Conservation (phyloP, 2,113 vertebrate species). For the Bungarus multicinctus region DNA sequence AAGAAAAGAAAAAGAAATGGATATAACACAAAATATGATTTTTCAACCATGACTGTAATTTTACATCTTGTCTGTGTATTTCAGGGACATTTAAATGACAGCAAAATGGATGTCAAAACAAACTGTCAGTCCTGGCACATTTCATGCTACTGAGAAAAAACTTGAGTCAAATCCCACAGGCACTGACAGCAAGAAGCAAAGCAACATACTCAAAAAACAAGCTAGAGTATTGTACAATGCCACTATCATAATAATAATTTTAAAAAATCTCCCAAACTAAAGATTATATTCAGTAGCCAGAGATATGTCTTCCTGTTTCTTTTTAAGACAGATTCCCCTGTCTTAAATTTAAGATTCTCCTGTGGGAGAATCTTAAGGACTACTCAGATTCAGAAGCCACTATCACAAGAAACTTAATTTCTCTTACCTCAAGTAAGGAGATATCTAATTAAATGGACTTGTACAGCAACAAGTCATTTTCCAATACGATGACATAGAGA, state of each 20-base stretch:
- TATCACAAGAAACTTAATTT: neutral
- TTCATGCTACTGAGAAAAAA: neutral
- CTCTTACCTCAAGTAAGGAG: neutral
- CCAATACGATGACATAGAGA: neutral
- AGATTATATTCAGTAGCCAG: neutral
- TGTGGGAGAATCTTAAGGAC: neutral
- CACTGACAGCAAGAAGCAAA: neutral
- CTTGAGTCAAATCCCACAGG: neutral
- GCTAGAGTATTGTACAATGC: neutral
- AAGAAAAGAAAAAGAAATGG: conserved; percentile 14
- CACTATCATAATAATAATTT: neutral
- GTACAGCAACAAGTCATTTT: neutral
- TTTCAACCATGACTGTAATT: conserved; percentile 34
- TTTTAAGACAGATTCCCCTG: neutral
- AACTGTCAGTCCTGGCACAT: conserved; percentile 28
- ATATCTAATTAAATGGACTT: neutral
- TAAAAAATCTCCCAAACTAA: neutral
- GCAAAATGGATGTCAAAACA: conserved; percentile 42
- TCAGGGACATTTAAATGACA: conserved; percentile 48
- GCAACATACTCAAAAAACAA: neutral
- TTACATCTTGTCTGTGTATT: conserved; percentile 29
- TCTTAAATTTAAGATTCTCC: neutral
- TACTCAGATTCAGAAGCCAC: neutral
- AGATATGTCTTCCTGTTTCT: neutral
- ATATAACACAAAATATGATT: neutral